These are phyloP conservation scores for Proales similis DNA, from an alignment of 1,140 invertebrate species.

Conservation along the genomic window DNA sequence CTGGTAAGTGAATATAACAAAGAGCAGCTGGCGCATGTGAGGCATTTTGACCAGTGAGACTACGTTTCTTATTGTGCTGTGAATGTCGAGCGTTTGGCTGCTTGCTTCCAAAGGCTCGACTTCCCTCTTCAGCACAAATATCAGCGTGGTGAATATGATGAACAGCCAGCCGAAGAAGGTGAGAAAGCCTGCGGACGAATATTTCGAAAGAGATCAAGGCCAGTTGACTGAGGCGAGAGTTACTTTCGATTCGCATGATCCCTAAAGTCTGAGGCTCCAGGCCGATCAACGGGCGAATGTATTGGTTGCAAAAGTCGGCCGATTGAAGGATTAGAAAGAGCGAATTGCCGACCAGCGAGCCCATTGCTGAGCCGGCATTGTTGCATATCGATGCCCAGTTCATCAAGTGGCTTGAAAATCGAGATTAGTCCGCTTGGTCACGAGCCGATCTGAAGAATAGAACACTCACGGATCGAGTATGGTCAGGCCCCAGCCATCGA, in stretches of 20 bases:
- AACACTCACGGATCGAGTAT: constrained; percentile 76
- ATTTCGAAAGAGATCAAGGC: background rate
- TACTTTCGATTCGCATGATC: too few relatives aligned
- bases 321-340: constrained; percentile 95
- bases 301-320: constrained; percentile 86
- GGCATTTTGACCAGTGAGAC: too few relatives aligned
- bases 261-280: background rate
- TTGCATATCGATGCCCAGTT: constrained; percentile 99
- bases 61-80: background rate
- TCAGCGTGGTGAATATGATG: background rate
- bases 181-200: background rate
- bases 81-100: background rate
- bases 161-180: background rate
- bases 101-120: background rate
- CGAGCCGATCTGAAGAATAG: constrained; percentile 6
- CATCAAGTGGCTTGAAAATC: constrained; percentile 69
- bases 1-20: constrained; percentile 68
- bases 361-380: constrained; percentile 92
- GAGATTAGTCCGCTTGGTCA: background rate
- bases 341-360: constrained; percentile 93
- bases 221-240: background rate
- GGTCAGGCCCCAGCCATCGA: constrained; percentile 98
- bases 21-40: constrained; percentile 61
- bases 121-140: background rate
- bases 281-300: constrained; percentile 60